A percentile compares a stretch with the other conserved stretches of the same genome.
Conservation (phyloP, 2,113 vertebrate genomes). For the Petrocephalus microphthalmus region DNA sequence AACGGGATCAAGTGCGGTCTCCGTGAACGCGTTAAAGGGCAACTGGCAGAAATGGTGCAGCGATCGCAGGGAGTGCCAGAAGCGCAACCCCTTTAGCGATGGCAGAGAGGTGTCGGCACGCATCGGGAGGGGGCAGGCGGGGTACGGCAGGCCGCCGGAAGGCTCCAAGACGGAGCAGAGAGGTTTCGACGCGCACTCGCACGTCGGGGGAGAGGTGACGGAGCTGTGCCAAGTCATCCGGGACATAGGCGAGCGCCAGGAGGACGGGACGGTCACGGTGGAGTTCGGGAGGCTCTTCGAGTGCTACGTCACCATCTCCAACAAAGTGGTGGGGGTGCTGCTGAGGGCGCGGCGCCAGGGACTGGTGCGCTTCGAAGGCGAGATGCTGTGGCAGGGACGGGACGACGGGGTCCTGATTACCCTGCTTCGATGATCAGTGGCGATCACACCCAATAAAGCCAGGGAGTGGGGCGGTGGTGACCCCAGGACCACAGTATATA, state of each 20-base stretch:
- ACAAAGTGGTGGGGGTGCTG: slow-evolving; percentile 81
- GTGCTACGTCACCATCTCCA: slow-evolving; percentile 78
- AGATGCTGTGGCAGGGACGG: slow-evolving; percentile 89
- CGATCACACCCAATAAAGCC: background rate
- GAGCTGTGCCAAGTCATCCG: slow-evolving; percentile 71
- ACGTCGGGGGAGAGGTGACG: slow-evolving; percentile 68
- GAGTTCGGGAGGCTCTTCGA: slow-evolving; percentile 76
- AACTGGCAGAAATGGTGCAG: slow-evolving; percentile 80
- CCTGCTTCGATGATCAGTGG: slow-evolving; percentile 53
- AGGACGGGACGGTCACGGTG: slow-evolving; percentile 50
- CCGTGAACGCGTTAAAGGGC: slow-evolving; percentile 66
- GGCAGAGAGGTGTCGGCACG: slow-evolving; percentile 29
- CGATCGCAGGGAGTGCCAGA: slow-evolving; percentile 70
- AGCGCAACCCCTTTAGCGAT: slow-evolving; percentile 74
- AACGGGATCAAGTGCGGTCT: slow-evolving; percentile 33
- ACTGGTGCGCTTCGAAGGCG: slow-evolving; percentile 76
- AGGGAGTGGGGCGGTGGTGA: background rate
- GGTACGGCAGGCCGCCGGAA: slow-evolving; percentile 72
- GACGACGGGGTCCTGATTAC: slow-evolving; percentile 73
- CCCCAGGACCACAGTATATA: background rate
- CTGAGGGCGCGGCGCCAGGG: slow-evolving; percentile 76
- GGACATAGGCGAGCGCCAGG: slow-evolving; percentile 56
- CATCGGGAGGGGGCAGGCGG: slow-evolving; percentile 44
- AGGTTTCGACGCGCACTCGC: slow-evolving; percentile 71
- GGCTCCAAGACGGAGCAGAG: slow-evolving; percentile 75